Conservation (phyloP, 35 echinoderm and acorn worm species). For the Hemicentrotus pulcherrimus region DNA sequence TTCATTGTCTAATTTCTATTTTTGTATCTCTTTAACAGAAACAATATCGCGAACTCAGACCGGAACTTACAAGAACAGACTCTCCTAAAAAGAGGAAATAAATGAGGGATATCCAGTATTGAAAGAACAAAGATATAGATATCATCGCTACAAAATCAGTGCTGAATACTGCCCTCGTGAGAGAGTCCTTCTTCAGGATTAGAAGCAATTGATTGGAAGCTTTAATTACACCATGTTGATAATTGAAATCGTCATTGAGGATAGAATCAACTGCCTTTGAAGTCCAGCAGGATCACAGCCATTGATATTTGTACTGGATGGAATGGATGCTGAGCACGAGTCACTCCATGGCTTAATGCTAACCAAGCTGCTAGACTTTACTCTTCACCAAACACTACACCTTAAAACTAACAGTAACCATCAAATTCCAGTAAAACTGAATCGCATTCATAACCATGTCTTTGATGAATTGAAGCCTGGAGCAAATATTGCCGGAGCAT, state of each 20-base stretch:
- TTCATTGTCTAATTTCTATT: too few relatives aligned
- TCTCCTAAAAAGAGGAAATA: constrained; percentile 85
- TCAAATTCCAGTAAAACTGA: too few relatives aligned
- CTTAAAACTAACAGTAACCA: too few relatives aligned
- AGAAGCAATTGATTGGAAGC: background rate
- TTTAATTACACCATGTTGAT: background rate
- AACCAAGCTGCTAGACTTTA: too few relatives aligned
- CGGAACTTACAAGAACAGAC: constrained; percentile 65
- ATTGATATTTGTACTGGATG: too few relatives aligned
- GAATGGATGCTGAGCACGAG: too few relatives aligned
- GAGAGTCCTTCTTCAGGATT: too few relatives aligned
- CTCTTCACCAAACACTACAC: too few relatives aligned
- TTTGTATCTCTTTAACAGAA: constrained; percentile 42
- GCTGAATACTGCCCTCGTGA: background rate
- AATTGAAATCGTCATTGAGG: background rate
- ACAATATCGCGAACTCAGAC: constrained; percentile 72
- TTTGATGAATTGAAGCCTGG: too few relatives aligned
- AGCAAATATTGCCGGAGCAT: too few relatives aligned
- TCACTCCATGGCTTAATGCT: too few relatives aligned
- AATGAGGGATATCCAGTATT: background rate
- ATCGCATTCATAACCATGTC: too few relatives aligned
- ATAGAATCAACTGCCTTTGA: background rate
- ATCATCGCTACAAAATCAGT: background rate
- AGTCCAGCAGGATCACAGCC: background rate
- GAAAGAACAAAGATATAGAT: background rate